Base-by-base conservation (phyloP, 2,797 vertebrate species). In the Uromys caudimaculatus region DNA sequence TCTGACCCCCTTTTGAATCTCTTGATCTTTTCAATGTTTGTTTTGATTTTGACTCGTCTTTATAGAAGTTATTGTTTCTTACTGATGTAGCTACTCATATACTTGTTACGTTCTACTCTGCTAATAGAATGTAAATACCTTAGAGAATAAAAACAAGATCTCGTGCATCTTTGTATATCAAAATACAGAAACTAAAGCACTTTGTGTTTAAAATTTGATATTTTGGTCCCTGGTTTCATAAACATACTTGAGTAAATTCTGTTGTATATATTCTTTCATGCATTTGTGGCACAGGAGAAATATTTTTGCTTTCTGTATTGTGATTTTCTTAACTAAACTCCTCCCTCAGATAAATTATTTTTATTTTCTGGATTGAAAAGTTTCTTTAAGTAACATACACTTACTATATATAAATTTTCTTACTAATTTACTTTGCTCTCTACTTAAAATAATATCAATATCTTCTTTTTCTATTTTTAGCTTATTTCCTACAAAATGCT, bases 81-180 rank as follows among this genome's bases (percentile, higher is more conserved):
- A 83, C 23, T 92, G 0, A 29, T 79, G 38, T 79, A 56, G 1
- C 58, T 79, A 62, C 60, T 90, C 92, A 6, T 6, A 29, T 56
- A 89, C 60, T 76, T 84, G 7, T 76, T 50, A 71, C 91, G 69
- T 69, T 96, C 79, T 81, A 85, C 67, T 89, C 29, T 58, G 17
- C 14, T 92, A 64, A 32, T 77, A 47, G 24, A 96, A 91, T 71
- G 2, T 27, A 71, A 47, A 76, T 23, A 52, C 4, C 0, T 56
- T 87, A 62, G 92, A 93, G 23, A 19, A 82, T 86, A 3, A 11
- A 91, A 73, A 84, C 1, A 62, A 17, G 41, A 84, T 90, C 6
- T 67, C 78, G 90, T 67, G 52, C 29, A 58, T 56, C 60, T 81
- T 11, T 0, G 0, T 69, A 29, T 85, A 52, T 73, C 86, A 83